Base-by-base conservation (phyloP, 2,888 invertebrate species). In the Bursaphelenchus okinawaensis region DNA sequence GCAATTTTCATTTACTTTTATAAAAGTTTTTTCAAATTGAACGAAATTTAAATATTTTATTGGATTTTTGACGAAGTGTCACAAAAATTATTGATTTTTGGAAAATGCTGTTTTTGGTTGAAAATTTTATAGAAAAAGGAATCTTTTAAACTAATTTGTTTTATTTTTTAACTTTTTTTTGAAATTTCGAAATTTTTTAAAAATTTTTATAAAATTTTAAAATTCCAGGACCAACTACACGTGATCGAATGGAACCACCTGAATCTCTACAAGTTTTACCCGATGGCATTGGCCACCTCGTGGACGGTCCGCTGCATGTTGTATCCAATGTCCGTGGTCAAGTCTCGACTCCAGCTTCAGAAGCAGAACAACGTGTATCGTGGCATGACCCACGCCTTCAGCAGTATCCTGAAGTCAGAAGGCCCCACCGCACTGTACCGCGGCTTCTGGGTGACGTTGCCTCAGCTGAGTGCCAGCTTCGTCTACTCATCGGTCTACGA, bases 391-490 rank as follows among this genome's bases (percentile, higher is more conserved):
- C 73, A 76, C 58, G 76, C 76, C 4, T 75, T 75, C 58, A 40
- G 57, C 6, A 70, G 68, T 22, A 76, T 75, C 60, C 68, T 68
- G 7, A 69, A 63, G 62, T 28, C 62, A 29, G 76, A 76, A 66
- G 76, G 75, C 9, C 40, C 71, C 54, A 68, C 72, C 20, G 75
- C 72, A 29, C 63, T 75, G 9, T 76, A 72, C 55, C 62, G 29
- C 23, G 79, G 80, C 24, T 81, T 80, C 69, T 81, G 81, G 81
- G 76, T 81, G 72, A 81, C 81, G 0, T 65, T 81, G n/a, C 81
- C 81, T 12, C 80, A 81, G 63, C 60, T 81, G 23, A 71, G 73
- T 19, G 79, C 78, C 51, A 77, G 78, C 12, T 81, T 79, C 61
- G 68, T 81, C 22, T 81, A 80, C 63, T 80, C 79, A 9, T 75